Evolutionary conservation across 2,888 invertebrate species (phyloP), one percentile per base, ranked within the genome.

Genomic region (Lymantria monacha): DNA sequence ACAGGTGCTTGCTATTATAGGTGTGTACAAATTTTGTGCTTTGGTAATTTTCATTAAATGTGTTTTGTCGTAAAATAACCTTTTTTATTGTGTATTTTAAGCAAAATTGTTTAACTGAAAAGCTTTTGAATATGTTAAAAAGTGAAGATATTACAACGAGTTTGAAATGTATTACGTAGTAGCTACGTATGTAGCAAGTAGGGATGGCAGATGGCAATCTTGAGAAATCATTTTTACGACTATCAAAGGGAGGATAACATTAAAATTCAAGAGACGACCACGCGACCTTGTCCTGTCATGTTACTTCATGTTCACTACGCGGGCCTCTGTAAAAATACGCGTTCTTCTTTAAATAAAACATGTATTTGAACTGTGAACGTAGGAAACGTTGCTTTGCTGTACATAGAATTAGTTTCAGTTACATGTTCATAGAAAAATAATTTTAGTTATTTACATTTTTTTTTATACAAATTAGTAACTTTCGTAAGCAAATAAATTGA

Each of bases 211-310:
- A 10, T 33, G 63, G 68, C 66, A 71, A 78, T 82, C 71, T 80
- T 66, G 71, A 70, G 74, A 79, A 84, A 85, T 83, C 77, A 83
- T 85, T 85, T 86, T 84, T 83, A 85, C 77, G 84, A 85, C 83
- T 85, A 83, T 83, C 84, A 83, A 85, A 85, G 85, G 83, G 78
- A 79, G 76, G 70, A 77, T 81, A 71, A 70, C 81, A 87, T 88
- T 87, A 85, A 88, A 83, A 89, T 89, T 87, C 84, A 83, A 76
- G 77, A 79, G 81, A 80, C 81, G 81, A 80, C 75, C 79, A 78
- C 69, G 73, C 77, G 79, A 82, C 82, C 83, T 87, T 84, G 83
- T 82, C 70, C 73, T 71, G 76, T 69, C 74, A 68, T 76, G 79
- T 76, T 70, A 61, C 68, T 77, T 66, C 70, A 70, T 63, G 66